Percentiles rank a stretch among this genome's conserved stretches.
Conservation (phyloP, 2,113 vertebrate genomes). For the Lamprotornis superbus region DNA sequence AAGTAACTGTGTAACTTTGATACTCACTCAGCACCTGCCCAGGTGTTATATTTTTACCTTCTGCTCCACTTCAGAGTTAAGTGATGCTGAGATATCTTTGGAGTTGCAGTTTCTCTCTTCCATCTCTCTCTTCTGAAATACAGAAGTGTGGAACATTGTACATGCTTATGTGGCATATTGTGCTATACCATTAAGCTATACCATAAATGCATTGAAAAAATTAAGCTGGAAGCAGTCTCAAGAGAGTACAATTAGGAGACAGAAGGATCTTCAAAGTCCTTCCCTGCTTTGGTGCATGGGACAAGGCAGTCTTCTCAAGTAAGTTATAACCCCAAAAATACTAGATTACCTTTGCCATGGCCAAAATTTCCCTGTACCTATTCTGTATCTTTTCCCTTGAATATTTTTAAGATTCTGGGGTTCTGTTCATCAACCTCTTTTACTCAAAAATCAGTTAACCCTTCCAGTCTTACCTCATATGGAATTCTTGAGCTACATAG, state of each 20-base stretch:
- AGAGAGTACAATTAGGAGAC: not conserved
- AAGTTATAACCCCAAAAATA: not conserved
- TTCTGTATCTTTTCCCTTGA: not conserved
- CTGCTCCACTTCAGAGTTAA: not conserved
- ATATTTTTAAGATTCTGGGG: not conserved
- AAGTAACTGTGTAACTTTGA: not conserved
- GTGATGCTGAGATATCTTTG: not conserved
- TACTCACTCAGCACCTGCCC: not conserved
- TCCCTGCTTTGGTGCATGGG: not conserved
- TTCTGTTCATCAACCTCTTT: not conserved
- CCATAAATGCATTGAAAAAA: not conserved
- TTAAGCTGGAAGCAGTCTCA: not conserved
- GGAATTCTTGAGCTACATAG: not conserved
- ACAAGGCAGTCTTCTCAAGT: not conserved
- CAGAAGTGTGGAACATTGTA: not conserved
- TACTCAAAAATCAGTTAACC: not conserved
- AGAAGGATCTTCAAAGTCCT: not conserved
- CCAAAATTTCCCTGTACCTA: not conserved
- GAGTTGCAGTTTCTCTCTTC: not conserved
- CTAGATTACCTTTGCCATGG: not conserved
- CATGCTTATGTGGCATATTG: not conserved
- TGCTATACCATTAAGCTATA: not conserved
- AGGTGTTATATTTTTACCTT: not conserved
- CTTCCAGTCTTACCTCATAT: not conserved
- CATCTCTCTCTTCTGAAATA: not conserved